Base-by-base conservation (phyloP, 2,797 vertebrate species). In the Coccyzus lansbergi region DNA sequence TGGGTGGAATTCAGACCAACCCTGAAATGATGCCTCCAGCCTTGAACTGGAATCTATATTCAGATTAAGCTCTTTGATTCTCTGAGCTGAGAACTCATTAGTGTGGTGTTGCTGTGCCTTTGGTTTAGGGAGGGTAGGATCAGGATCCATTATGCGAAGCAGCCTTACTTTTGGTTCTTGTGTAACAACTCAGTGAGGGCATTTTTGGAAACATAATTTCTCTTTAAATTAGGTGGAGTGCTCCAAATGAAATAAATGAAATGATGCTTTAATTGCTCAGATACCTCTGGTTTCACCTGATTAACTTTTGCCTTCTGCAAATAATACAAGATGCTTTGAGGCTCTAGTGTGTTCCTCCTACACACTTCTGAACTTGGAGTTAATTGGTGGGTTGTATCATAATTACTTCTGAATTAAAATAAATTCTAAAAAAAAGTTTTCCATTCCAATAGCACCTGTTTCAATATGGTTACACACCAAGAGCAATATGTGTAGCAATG, bases 231-330 rank as follows among this genome's bases (percentile, higher is more conserved):
- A 83, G 16, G 12, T 28, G 52, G 5, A 86, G 8, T 48, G 14
- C 7, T 93, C 42, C 20, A 46, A 81, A 83, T 88, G 81, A 86
- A 81, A 34, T 25, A 16, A 19, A 44, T 24, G 40, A 92, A 89
- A 85, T 33, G 20, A 34, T 22, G 15, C 11, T 84, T 82, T 67
- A 95, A 81, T 90, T 75, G 49, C 15, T 82, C 22, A 20, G 21
- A 58, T 72, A 55, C 19, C 12, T 76, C 62, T 83, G 59, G 40
- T 59, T 59, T 83, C 83, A 76, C 20, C 38, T 90, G 53, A 69
- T 59, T 77, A 38, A 16, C 3, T 87, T 84, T 86, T 52, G 10
- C 20, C 15, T 82, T 65, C 38, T 84, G 33, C 20, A 82, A 59
- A 42, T 38, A 62, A 34, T 21, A 13, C n/a, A 28, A 58, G 56